Percentiles rank a stretch among this genome's conserved stretches.
These are phyloP conservation scores for Calameuta pallipes DNA, from an alignment of 2,888 invertebrate species.

Conservation along the genomic window DNA sequence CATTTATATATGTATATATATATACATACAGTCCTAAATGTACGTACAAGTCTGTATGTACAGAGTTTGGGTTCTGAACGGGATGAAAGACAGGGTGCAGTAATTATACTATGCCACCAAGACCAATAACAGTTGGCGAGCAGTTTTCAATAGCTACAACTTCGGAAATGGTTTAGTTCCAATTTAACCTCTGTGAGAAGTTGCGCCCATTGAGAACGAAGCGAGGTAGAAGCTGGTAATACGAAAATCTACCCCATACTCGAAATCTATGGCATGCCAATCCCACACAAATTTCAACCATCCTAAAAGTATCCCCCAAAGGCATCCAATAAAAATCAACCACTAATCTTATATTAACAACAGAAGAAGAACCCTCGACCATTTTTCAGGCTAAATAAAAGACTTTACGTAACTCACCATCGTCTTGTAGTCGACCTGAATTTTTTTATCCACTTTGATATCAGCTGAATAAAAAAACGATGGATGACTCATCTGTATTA, in stretches of 20 bases:
- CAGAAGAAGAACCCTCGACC: background rate
- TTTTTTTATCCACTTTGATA: background rate
- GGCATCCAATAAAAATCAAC: background rate
- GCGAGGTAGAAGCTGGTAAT: conserved; percentile 23
- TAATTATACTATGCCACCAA: conserved; percentile 56
- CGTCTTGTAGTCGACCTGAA: background rate
- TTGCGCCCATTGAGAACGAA: conserved; percentile 45
- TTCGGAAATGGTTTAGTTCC: conserved; percentile 55
- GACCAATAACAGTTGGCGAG: conserved; percentile 57
- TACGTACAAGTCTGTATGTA: background rate
- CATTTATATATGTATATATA: background rate
- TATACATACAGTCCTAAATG: background rate
- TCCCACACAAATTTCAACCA: background rate
- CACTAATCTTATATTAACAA: background rate
- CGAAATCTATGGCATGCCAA: background rate
- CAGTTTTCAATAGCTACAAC: conserved; percentile 55
- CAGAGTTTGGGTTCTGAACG: background rate
- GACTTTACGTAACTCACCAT: background rate
- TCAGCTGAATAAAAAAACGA: background rate
- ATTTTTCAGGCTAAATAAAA: background rate
- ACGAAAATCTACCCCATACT: conserved; percentile 3
- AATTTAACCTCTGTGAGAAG: conserved; percentile 53
- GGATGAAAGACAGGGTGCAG: conserved; percentile 31
- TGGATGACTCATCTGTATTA: background rate
- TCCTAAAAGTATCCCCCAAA: background rate